A percentile compares a stretch with the other conserved stretches of the same genome.
Evolutionary conservation across 2,113 vertebrate species (phyloP).

Genomic region (Ranitomeya imitator): DNA sequence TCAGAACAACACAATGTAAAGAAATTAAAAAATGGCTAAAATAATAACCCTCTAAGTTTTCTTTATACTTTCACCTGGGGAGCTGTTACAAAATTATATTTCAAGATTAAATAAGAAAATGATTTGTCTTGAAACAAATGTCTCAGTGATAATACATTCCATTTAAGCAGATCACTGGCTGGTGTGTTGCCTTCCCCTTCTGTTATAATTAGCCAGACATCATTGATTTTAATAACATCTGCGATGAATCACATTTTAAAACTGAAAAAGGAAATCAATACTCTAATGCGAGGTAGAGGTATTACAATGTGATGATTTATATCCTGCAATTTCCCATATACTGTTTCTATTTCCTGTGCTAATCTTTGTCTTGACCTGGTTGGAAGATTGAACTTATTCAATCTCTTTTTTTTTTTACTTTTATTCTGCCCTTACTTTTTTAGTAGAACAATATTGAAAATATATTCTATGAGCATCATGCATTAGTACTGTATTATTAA

Average conservation of each 20-base stretch:
- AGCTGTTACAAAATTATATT: not conserved
- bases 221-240: conserved; percentile 52
- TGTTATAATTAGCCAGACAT: conserved; percentile 50
- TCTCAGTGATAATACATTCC: conserved; percentile 13
- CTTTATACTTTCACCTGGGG: not conserved
- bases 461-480: not conserved
- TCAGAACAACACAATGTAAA: not conserved
- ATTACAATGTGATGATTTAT: conserved; percentile 47
- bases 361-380: conserved; percentile 26
- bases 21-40: not conserved
- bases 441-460: not conserved
- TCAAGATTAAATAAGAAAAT: conserved; percentile 16
- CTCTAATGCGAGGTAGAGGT: conserved; percentile 37
- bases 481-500: no score
- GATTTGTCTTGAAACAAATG: conserved; percentile 14
- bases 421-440: not conserved
- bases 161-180: conserved; percentile 10
- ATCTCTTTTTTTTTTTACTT: not conserved
- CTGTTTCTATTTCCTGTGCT: conserved; percentile 32
- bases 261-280: conserved; percentile 52
- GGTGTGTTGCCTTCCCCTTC: conserved; percentile 19
- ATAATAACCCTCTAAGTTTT: not conserved
- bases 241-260: conserved; percentile 54
- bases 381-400: conserved; percentile 3
- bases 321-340: conserved; percentile 30